phyloP scores from a whole-genome alignment of 2,888 invertebrate genomes.

The Melieria picta region DNA sequence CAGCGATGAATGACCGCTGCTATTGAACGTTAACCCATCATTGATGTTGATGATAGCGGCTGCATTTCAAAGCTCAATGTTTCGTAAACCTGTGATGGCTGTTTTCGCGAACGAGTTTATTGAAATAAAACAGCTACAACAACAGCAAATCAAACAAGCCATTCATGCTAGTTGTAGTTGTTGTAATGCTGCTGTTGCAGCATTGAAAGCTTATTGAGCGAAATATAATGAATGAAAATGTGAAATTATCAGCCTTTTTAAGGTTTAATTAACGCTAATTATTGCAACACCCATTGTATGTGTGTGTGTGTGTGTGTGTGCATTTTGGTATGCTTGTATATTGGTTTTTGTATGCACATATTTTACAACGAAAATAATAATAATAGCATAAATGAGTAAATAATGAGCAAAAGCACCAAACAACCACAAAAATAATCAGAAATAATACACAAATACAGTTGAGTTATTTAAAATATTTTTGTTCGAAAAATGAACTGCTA shows the following conservation, averaged over 20 bases:
- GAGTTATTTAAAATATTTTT: too few species aligned
- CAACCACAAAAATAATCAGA: neutral
- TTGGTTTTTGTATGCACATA: neutral
- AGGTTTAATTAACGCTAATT: constrained; percentile 49
- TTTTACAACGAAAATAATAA: neutral
- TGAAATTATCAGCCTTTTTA: constrained; percentile 41
- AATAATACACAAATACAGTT: too few species aligned
- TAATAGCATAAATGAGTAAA: neutral
- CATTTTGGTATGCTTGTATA: neutral
- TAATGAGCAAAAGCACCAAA: neutral
- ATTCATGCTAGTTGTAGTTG: neutral
- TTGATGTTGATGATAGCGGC: neutral
- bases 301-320: too few species aligned
- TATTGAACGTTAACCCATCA: neutral
- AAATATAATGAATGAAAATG: constrained; percentile 26
- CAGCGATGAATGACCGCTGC: neutral
- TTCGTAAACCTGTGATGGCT: neutral
- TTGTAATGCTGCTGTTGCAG: constrained; percentile 1
- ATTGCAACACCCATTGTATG: constrained; percentile 8
- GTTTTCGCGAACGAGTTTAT: neutral
- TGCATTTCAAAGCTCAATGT: neutral
- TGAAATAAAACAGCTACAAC: neutral
- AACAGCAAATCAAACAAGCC: neutral
- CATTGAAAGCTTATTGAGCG: constrained; percentile 14
- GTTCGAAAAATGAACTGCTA: too few species aligned